phyloP scores from a whole-genome alignment of 2,888 invertebrate species.

The Xestia sexstrigata region DNA sequence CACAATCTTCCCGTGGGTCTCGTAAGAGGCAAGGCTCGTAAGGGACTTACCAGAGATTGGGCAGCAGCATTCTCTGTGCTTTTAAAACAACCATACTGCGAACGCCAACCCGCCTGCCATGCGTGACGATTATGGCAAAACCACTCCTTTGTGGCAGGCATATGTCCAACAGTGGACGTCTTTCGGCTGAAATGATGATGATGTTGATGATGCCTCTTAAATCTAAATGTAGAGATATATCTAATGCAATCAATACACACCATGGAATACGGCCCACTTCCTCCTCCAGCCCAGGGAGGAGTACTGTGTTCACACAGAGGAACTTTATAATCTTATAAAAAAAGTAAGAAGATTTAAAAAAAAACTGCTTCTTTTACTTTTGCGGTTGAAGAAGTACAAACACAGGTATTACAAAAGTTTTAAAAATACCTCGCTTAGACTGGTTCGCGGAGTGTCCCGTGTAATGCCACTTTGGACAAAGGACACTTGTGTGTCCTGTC shows the following conservation, averaged over 20 bases:
- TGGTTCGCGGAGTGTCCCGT: conserved; percentile 12
- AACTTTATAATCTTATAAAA: neutral
- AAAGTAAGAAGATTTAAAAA: neutral
- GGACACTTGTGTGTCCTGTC: conserved; percentile 55
- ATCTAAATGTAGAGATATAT: neutral
- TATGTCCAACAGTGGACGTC: too few relatives aligned
- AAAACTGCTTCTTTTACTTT: neutral
- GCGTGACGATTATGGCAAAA: too few relatives aligned
- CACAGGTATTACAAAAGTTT: neutral
- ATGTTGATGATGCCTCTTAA: neutral
- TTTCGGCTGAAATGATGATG: too few relatives aligned
- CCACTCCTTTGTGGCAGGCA: too few relatives aligned
- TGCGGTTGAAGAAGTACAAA: neutral
- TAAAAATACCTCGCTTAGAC: conserved; percentile 1
- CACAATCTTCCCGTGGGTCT: too few relatives aligned
- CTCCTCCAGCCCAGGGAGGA: neutral
- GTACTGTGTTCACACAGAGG: neutral
- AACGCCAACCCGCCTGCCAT: too few relatives aligned
- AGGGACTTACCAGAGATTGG: too few relatives aligned
- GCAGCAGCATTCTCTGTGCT: too few relatives aligned
- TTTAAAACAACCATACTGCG: too few relatives aligned
- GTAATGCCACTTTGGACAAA: conserved; percentile 58
- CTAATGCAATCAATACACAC: neutral
- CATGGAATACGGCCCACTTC: neutral
- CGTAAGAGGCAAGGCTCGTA: too few relatives aligned